phyloP scores from a whole-genome alignment of 2,888 invertebrate species.

The Phrixothrix hirtus region DNA sequence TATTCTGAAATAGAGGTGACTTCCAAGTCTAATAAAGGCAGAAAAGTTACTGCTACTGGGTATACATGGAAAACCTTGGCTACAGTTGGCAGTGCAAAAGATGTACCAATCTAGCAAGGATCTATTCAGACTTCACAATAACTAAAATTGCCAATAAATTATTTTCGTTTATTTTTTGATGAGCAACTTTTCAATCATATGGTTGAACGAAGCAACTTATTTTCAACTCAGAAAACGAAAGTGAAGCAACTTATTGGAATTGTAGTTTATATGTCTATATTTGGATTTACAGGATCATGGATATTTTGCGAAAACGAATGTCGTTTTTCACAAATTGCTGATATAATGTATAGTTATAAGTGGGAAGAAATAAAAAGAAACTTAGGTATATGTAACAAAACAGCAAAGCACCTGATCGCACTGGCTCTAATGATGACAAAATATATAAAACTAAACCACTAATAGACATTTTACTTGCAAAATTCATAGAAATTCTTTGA shows the following conservation, averaged over 20 bases:
- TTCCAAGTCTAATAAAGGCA: too few species aligned
- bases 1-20: too few species aligned
- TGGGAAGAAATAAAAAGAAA: constrained; percentile 1
- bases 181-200: background rate
- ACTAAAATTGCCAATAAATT: too few species aligned
- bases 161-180: constrained; percentile 2
- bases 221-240: background rate
- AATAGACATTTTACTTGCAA: background rate
- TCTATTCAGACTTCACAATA: background rate
- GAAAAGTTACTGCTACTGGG: background rate
- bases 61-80: too few species aligned
- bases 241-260: background rate
- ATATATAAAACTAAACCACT: background rate
- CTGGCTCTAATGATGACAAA: background rate
- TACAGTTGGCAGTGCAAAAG: too few species aligned
- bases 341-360: too few species aligned
- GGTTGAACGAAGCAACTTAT: constrained; percentile 2
- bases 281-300: too few species aligned
- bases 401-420: too few species aligned
- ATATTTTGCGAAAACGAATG: too few species aligned
- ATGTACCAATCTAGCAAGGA: background rate
- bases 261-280: too few species aligned
- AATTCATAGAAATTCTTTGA: too few species aligned
- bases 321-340: background rate
- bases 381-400: too few species aligned